A percentile compares a stretch with the other conserved stretches of the same genome.
phyloP scores from a whole-genome alignment of 2,888 invertebrate genomes.

The Matsumyia berberina region DNA sequence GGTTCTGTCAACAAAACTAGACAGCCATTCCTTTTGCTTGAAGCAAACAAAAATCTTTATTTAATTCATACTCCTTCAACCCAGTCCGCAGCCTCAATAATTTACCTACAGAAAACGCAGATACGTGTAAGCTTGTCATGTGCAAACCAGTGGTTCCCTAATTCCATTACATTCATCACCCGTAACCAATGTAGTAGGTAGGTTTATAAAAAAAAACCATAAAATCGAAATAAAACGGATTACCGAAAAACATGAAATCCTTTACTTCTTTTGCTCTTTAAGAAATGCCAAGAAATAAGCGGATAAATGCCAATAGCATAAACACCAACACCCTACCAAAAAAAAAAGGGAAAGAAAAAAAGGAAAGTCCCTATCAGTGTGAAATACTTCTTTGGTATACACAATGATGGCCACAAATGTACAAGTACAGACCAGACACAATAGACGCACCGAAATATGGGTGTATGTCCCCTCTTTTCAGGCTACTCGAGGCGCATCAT shows the following conservation, averaged over 20 bases:
- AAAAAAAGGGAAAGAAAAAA: neutral
- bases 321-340: neutral
- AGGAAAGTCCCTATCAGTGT: conserved; percentile 1
- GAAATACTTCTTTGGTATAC: conserved; percentile 5
- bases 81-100: no score
- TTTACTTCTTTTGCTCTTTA: conserved; percentile 24
- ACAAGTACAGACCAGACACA: conserved; percentile 41
- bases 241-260: conserved; percentile 40
- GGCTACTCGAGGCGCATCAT: conserved; percentile 54
- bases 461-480: conserved; percentile 46
- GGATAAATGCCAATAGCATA: conserved; percentile 51
- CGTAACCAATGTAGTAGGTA: neutral
- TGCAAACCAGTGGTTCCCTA: neutral
- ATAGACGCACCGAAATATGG: conserved; percentile 60
- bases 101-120: neutral
- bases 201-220: neutral
- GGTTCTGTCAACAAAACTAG: no score
- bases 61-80: no score
- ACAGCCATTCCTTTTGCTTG: no score
- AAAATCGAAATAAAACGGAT: conserved; percentile 38
- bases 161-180: conserved; percentile 7
- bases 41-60: no score
- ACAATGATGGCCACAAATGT: conserved; percentile 28
- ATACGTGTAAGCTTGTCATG: neutral
- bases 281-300: conserved; percentile 42